phyloP scores from a whole-genome alignment of 2,113 vertebrate species.

The Chloropsis hardwickii region DNA sequence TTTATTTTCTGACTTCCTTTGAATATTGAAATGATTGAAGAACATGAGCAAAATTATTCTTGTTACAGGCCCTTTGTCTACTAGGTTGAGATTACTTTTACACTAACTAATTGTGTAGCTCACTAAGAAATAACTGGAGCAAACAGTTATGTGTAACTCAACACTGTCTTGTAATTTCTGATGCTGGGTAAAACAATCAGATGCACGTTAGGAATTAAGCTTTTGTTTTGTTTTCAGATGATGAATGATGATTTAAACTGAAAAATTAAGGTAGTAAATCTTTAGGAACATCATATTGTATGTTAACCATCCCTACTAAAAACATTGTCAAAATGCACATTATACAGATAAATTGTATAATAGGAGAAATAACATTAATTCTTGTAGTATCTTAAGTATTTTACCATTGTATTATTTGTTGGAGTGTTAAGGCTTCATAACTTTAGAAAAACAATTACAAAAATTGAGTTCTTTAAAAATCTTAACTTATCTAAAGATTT shows the following conservation, averaged over 20 bases:
- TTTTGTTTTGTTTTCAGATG: constrained; percentile 7
- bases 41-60: background rate
- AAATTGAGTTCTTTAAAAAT: background rate
- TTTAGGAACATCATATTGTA: background rate
- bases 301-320: background rate
- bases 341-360: background rate
- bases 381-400: background rate
- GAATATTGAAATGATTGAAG: background rate
- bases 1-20: background rate
- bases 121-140: background rate
- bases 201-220: background rate
- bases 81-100: background rate
- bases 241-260: constrained; percentile 1
- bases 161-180: background rate
- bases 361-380: background rate
- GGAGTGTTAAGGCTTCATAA: background rate
- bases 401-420: background rate
- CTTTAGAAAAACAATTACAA: background rate
- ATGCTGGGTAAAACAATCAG: background rate
- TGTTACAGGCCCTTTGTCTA: background rate
- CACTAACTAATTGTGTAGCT: background rate
- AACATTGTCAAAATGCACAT: background rate
- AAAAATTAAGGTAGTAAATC: background rate
- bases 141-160: background rate
- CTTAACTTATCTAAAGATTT: background rate